Evolutionary conservation across 2,888 invertebrate genomes (phyloP).

Genomic region (Zygogramma bicolorata): DNA sequence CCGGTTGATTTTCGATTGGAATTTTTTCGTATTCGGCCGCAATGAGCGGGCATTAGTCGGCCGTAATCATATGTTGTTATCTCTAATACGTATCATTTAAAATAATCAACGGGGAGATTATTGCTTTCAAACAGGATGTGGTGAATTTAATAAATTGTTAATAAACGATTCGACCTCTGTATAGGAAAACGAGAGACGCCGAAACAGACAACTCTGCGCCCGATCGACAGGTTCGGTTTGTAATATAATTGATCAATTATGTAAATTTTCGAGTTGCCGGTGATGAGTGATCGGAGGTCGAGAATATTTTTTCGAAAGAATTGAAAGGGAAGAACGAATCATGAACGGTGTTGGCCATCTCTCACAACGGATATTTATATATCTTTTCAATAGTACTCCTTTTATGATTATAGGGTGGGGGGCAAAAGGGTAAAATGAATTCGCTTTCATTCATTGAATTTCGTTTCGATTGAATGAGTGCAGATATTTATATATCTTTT

Average conservation of each 20-base stretch:
- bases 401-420: no score
- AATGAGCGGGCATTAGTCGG: neutral
- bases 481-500: no score
- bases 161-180: slow-evolving; percentile 39
- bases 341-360: no score
- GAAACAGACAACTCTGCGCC: neutral
- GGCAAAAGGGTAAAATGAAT: no score
- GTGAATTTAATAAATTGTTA: slow-evolving; percentile 37
- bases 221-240: neutral
- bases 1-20: neutral
- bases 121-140: slow-evolving; percentile 33
- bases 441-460: no score
- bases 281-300: neutral
- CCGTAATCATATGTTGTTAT: slow-evolving; percentile 14
- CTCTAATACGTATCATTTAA: slow-evolving; percentile 34
- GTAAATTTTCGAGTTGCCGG: neutral
- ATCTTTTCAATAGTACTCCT: no score
- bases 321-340: no score
- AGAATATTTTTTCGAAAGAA: neutral
- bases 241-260: slow-evolving; percentile 11
- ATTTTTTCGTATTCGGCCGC: neutral
- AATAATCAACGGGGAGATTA: slow-evolving; percentile 30
- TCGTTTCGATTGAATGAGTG: no score
- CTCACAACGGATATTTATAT: no score
- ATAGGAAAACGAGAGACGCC: slow-evolving; percentile 13